A percentile compares a stretch with the other conserved stretches of the same genome.
Conservation (phyloP, 2,888 invertebrate species). For the Hemaris fuciformis region DNA sequence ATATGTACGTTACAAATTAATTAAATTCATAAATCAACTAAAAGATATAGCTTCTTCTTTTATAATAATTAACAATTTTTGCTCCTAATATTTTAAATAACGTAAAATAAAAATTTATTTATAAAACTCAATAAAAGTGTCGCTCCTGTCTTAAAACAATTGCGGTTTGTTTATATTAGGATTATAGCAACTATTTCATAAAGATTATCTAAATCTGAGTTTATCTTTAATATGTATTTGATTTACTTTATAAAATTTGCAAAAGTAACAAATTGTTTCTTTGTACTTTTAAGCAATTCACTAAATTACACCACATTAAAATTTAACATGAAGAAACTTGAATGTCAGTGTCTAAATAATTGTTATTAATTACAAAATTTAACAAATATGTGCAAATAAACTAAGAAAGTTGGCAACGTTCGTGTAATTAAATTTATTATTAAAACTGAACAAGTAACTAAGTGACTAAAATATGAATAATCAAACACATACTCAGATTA, state of each 20-base stretch:
- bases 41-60: constrained; percentile 58
- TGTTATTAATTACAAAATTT: constrained; percentile 74
- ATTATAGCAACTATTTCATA: constrained; percentile 76
- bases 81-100: constrained; percentile 63
- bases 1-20: not conserved
- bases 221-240: constrained; percentile 73
- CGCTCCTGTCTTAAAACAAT: constrained; percentile 54
- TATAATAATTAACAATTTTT: constrained; percentile 73
- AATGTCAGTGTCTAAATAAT: constrained; percentile 76
- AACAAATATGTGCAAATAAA: constrained; percentile 81
- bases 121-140: constrained; percentile 53
- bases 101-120: constrained; percentile 58
- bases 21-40: constrained; percentile 47
- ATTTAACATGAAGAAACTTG: constrained; percentile 72
- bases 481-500: constrained; percentile 56
- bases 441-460: constrained; percentile 75
- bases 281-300: constrained; percentile 87
- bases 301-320: constrained; percentile 79
- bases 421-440: constrained; percentile 71
- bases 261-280: constrained; percentile 86
- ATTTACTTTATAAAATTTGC: constrained; percentile 85
- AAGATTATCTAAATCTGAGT: constrained; percentile 69
- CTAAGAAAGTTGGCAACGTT: constrained; percentile 78
- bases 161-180: constrained; percentile 62
- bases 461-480: constrained; percentile 76